Percentiles rank a stretch among this genome's conserved stretches.
Conservation (phyloP, 2,888 invertebrate genomes). For the Lottia gigantea region DNA sequence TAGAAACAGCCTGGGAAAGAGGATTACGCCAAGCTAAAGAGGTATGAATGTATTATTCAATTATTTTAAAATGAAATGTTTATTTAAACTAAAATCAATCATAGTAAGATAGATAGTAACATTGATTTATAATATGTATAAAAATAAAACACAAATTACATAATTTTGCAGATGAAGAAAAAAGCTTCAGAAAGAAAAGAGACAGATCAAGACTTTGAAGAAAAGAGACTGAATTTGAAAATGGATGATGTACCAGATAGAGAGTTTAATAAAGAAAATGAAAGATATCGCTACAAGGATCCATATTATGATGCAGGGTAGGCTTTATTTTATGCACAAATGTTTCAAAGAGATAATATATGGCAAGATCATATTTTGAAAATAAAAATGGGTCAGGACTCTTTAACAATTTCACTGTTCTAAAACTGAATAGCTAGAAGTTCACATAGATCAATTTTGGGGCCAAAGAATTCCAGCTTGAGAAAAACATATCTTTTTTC, state of each 20-base stretch:
- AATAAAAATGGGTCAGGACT: too few species aligned
- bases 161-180: constrained; percentile 76
- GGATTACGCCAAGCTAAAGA: constrained; percentile 95
- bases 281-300: constrained; percentile 49
- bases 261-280: constrained; percentile 72
- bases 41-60: constrained; percentile 58
- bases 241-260: constrained; percentile 78
- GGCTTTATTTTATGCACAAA: constrained; percentile 1
- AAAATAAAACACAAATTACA: too few species aligned
- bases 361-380: too few species aligned
- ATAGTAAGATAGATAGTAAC: too few species aligned
- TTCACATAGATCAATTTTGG: too few species aligned
- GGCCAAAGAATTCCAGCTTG: background rate
- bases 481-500: too few species aligned
- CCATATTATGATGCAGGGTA: constrained; percentile 50
- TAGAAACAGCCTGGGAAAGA: constrained; percentile 95
- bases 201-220: constrained; percentile 94
- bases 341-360: background rate
- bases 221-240: constrained; percentile 91
- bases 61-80: too few species aligned
- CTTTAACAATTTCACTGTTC: too few species aligned
- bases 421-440: too few species aligned
- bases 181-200: constrained; percentile 93
- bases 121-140: too few species aligned
- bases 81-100: too few species aligned